Percentiles rank a stretch among this genome's conserved stretches.
phyloP scores from a whole-genome alignment of 2,797 vertebrate species.

The Hippocampus kuda region DNA sequence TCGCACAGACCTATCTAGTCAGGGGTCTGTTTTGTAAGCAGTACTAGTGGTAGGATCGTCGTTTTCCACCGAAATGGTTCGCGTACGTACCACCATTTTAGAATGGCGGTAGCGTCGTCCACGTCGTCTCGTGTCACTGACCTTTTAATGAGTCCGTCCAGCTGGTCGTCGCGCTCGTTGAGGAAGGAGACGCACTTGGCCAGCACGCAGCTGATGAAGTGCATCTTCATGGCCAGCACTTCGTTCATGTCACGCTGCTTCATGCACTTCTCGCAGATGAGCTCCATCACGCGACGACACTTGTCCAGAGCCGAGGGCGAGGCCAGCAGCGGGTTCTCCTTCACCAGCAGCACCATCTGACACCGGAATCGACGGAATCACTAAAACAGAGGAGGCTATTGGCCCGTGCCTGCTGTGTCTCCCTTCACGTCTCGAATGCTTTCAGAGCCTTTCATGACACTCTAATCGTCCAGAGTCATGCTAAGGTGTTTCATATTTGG shows the following conservation, averaged over 20 bases:
- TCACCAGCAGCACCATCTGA: constrained; percentile 86
- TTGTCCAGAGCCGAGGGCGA: constrained; percentile 80
- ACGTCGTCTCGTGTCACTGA: constrained; percentile 25
- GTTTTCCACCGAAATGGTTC: no score
- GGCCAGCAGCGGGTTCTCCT: constrained; percentile 83
- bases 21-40: no score
- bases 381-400: neutral
- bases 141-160: constrained; percentile 88
- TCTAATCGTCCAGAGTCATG: no score
- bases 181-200: constrained; percentile 83
- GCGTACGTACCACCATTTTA: no score
- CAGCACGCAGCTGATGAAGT: constrained; percentile 90
- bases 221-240: constrained; percentile 97
- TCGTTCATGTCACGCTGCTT: constrained; percentile 98
- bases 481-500: no score
- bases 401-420: neutral
- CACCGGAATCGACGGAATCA: neutral
- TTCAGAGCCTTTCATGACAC: no score
- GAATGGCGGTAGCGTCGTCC: neutral
- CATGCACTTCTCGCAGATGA: constrained; percentile 94
- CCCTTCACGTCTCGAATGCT: neutral
- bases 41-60: no score
- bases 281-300: constrained; percentile 84
- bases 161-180: constrained; percentile 79
- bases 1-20: no score